Percentiles rank a stretch among this genome's conserved stretches.
Evolutionary conservation across 1,140 invertebrate genomes (phyloP).

Genomic region (Pseudoatta argentina): DNA sequence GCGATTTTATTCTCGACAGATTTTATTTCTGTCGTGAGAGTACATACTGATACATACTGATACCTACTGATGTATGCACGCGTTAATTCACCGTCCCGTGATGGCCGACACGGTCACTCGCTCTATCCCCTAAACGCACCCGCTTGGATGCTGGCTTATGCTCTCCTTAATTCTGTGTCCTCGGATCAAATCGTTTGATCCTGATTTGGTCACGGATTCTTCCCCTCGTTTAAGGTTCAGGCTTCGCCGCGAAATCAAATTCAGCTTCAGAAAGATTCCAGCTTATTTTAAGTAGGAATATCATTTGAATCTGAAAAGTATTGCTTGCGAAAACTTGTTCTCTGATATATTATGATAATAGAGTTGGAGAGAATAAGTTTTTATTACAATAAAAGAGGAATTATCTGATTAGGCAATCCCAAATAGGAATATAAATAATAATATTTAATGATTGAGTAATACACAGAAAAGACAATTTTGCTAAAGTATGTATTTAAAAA

Average conservation of each 20-base stretch:
- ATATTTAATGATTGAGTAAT: no score
- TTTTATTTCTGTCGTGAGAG: not conserved
- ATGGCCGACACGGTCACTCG: conserved; percentile 47
- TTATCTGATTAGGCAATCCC: not conserved
- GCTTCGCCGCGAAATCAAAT: conserved; percentile 26
- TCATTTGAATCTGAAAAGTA: conserved; percentile 44
- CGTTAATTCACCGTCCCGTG: conserved; percentile 50
- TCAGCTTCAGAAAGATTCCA: conserved; percentile 12
- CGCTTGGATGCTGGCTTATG: conserved; percentile 20
- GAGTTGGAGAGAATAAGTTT: not conserved
- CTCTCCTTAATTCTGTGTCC: conserved; percentile 52
- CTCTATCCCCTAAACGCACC: conserved; percentile 42
- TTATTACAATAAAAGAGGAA: not conserved
- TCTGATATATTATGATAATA: not conserved
- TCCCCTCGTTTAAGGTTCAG: conserved; percentile 45
- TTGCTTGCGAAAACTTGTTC: not conserved
- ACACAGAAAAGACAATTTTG: no score
- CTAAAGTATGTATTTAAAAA: no score
- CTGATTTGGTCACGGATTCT: conserved; percentile 13
- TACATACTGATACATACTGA: conserved; percentile 54
- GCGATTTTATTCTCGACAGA: not conserved
- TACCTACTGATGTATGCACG: conserved; percentile 49
- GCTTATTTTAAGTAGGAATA: conserved; percentile 41
- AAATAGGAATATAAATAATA: conserved; percentile 3
- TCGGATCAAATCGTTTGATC: conserved; percentile 58